phyloP scores from a whole-genome alignment of 2,113 vertebrate species.

The Cottus gobio region DNA sequence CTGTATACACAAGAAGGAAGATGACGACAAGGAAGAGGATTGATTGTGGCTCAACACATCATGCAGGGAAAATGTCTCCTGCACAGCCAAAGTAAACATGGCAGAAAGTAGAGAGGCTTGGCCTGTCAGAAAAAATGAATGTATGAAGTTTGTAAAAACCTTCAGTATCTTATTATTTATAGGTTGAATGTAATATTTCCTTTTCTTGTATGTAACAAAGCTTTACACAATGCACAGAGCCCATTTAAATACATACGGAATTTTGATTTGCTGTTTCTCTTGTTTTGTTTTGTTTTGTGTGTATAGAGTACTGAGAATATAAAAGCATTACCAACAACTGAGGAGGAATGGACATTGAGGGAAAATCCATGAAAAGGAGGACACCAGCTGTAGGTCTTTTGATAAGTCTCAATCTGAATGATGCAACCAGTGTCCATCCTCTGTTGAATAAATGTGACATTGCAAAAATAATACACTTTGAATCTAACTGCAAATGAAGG shows the following conservation, averaged over 20 bases:
- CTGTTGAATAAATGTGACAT: not conserved
- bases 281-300: not conserved
- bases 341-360: not conserved
- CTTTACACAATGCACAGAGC: not conserved
- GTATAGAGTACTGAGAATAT: not conserved
- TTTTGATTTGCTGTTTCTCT: not conserved
- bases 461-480: conserved; percentile 1
- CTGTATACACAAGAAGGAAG: conserved; percentile 44
- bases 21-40: conserved; percentile 44
- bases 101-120: conserved; percentile 13
- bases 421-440: conserved; percentile 6
- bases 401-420: conserved; percentile 1
- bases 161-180: not conserved
- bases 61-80: conserved; percentile 30
- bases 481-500: conserved; percentile 7
- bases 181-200: not conserved
- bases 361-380: not conserved
- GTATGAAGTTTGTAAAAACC: not conserved
- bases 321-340: not conserved
- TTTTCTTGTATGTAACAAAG: not conserved
- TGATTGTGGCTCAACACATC: conserved; percentile 33
- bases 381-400: not conserved
- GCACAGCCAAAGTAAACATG: conserved; percentile 48
- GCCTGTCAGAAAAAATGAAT: conserved; percentile 15
- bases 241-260: not conserved